Conservation (phyloP, 2,797 vertebrate species). For the Catamblyrhynchus diadema region DNA sequence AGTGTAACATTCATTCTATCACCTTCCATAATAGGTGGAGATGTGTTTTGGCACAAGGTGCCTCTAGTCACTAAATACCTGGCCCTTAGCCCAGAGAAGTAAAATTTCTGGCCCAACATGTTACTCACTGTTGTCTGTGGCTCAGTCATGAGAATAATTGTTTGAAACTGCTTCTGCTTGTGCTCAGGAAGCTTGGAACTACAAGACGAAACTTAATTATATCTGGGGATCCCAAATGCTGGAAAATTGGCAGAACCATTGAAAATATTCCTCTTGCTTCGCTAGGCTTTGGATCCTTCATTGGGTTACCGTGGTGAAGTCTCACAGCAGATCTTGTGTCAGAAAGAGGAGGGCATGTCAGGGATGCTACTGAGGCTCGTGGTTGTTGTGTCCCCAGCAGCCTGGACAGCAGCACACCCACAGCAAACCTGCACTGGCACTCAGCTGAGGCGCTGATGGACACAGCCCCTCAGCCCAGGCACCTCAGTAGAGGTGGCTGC, state of each 20-base stretch:
- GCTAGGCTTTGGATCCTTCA: background rate
- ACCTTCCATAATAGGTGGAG: constrained; percentile 10
- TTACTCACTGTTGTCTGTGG: background rate
- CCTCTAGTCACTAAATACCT: background rate
- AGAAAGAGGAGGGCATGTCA: background rate
- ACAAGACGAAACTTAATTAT: background rate
- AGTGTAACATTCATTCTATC: background rate
- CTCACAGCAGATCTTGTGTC: background rate
- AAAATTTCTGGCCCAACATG: background rate
- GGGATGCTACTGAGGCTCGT: rapidly evolving
- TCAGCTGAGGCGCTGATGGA: background rate
- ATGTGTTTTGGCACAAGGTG: constrained; percentile 28
- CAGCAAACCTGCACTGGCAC: rapidly evolving
- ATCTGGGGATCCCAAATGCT: background rate
- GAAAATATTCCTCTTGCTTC: background rate
- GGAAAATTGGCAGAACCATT: background rate
- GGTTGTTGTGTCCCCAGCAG: background rate
- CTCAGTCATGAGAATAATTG: background rate
- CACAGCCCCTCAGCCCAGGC: rapidly evolving
- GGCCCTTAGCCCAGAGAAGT: background rate
- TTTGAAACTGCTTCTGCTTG: background rate
- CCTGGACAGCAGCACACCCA: rapidly evolving
- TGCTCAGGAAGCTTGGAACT: background rate
- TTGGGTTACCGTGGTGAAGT: background rate
- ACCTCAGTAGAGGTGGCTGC: background rate